A percentile compares a stretch with the other conserved stretches of the same genome.
Evolutionary conservation across 2,888 invertebrate species (phyloP).

Genomic region (Drosophila demipolita): DNA sequence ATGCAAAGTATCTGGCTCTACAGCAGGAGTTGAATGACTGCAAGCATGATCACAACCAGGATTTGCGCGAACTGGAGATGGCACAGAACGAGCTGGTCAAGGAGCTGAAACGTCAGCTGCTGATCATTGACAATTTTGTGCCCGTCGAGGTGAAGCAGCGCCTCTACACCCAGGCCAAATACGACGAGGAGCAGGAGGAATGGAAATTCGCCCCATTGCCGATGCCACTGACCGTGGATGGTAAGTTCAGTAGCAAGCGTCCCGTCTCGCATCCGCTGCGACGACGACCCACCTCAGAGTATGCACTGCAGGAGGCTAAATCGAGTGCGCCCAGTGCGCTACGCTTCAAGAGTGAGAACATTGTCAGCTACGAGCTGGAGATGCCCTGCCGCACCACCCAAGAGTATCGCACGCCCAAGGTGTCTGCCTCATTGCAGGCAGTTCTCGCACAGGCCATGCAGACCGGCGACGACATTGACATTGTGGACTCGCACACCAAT

Average conservation of each 20-base stretch:
- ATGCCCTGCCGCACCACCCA: slow-evolving; percentile 85
- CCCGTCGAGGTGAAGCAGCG: slow-evolving; percentile 92
- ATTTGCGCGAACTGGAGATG: slow-evolving; percentile 96
- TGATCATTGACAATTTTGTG: slow-evolving; percentile 96
- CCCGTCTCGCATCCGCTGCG: slow-evolving; percentile 88
- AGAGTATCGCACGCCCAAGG: slow-evolving; percentile 85
- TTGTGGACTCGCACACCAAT: slow-evolving; percentile 83
- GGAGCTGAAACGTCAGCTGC: slow-evolving; percentile 94
- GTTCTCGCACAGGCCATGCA: slow-evolving; percentile 85
- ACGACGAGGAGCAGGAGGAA: slow-evolving; percentile 93
- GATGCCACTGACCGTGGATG: slow-evolving; percentile 82
- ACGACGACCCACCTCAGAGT: slow-evolving; percentile 88
- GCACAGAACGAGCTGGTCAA: slow-evolving; percentile 95
- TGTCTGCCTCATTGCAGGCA: slow-evolving; percentile 85
- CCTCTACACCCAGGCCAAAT: slow-evolving; percentile 90
- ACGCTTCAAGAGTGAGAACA: slow-evolving; percentile 85
- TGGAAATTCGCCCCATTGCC: slow-evolving; percentile 87
- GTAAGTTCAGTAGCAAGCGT: slow-evolving; percentile 85
- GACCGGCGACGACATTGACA: slow-evolving; percentile 85
- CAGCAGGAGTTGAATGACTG: slow-evolving; percentile 92
- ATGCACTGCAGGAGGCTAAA: slow-evolving; percentile 86
- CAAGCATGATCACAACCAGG: slow-evolving; percentile 95
- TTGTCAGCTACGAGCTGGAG: slow-evolving; percentile 84
- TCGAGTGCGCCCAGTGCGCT: slow-evolving; percentile 76
- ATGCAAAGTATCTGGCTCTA: slow-evolving; percentile 90